Conservation (phyloP, 2,888 invertebrate species). For the Parnassius apollo region DNA sequence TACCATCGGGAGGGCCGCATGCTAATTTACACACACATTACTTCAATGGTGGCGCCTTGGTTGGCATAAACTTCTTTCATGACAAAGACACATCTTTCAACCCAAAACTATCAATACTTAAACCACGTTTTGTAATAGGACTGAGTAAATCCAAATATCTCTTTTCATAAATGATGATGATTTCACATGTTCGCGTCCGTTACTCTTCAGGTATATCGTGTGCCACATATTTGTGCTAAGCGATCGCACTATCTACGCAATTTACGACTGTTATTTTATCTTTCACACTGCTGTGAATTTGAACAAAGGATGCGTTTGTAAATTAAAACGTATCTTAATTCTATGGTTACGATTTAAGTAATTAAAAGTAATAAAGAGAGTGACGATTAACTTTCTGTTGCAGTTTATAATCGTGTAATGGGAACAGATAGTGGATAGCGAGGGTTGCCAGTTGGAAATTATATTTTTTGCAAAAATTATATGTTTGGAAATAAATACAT, state of each 20-base stretch:
- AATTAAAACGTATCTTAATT: slow-evolving; percentile 2
- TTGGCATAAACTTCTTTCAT: no score
- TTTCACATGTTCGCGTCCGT: slow-evolving; percentile 17
- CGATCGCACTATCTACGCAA: slow-evolving; percentile 3
- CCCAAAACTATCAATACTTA: no score
- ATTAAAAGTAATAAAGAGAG: background rate
- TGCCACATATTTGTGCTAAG: slow-evolving; percentile 12
- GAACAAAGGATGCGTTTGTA: slow-evolving; percentile 15
- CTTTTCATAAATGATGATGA: background rate
- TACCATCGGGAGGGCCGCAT: no score
- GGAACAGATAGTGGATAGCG: background rate
- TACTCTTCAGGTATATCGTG: slow-evolving; percentile 5
- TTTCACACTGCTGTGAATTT: slow-evolving; percentile 18
- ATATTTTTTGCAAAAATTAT: no score
- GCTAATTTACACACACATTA: no score
- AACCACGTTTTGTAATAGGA: no score
- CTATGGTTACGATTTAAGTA: slow-evolving; percentile 4
- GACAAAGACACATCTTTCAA: no score
- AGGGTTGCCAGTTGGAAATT: background rate
- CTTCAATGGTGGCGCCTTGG: no score
- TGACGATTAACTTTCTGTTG: slow-evolving; percentile 40
- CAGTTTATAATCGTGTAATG: slow-evolving; percentile 1
- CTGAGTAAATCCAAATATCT: no score
- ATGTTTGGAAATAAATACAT: no score
- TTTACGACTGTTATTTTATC: slow-evolving; percentile 19